Evolutionary conservation across 2,888 invertebrate genomes (phyloP).

Genomic region (Eugnorisma glareosa): DNA sequence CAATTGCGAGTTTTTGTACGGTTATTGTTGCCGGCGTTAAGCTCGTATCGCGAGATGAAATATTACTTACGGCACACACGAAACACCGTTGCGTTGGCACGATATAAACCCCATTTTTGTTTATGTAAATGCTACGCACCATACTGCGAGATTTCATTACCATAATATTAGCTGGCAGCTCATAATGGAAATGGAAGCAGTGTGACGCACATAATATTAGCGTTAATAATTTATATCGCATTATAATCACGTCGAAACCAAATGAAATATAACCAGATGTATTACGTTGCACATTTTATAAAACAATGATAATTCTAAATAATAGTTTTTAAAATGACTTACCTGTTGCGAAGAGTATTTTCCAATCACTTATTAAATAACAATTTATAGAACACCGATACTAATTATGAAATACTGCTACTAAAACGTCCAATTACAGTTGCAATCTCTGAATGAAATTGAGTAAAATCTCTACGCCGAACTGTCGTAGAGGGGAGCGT

Average conservation of each 20-base stretch:
- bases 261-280: conserved; percentile 3
- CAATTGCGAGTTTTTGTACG: conserved; percentile 60
- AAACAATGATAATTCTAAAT: background rate
- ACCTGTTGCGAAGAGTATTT: conserved; percentile 63
- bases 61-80: conserved; percentile 53
- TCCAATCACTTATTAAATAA: conserved; percentile 64
- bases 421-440: conserved; percentile 50
- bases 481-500: conserved; percentile 67
- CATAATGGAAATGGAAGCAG: conserved; percentile 41
- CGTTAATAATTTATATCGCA: conserved; percentile 14
- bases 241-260: conserved; percentile 26
- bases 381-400: conserved; percentile 60
- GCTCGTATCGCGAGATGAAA: conserved; percentile 59
- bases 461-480: conserved; percentile 64
- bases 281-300: background rate
- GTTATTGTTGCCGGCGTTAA: conserved; percentile 62
- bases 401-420: conserved; percentile 41
- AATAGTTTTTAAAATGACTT: conserved; percentile 45
- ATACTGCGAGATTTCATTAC: conserved; percentile 61
- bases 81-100: conserved; percentile 32
- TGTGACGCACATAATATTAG: conserved; percentile 22
- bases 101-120: conserved; percentile 56
- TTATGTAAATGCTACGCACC: conserved; percentile 62
- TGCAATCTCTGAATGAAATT: conserved; percentile 58
- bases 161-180: conserved; percentile 58